Conservation (phyloP, 2,797 vertebrate genomes). For the Halcyon leucocephala region DNA sequence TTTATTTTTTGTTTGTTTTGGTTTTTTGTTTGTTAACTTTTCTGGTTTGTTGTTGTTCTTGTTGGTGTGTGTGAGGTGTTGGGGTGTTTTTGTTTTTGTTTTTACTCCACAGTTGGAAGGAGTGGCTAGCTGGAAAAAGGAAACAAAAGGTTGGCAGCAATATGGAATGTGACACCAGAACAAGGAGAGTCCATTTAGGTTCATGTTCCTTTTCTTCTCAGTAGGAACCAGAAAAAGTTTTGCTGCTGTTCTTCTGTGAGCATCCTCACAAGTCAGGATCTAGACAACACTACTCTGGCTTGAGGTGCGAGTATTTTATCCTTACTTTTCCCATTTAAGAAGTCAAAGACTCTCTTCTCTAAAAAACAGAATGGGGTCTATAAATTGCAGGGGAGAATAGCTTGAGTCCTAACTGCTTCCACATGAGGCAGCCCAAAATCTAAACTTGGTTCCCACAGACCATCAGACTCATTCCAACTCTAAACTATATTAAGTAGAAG, state of each 20-base stretch:
- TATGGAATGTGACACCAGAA: background rate
- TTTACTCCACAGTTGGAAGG: background rate
- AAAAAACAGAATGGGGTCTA: background rate
- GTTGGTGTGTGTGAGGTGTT: no score
- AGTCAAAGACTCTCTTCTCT: background rate
- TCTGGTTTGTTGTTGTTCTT: no score
- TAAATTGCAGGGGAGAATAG: background rate
- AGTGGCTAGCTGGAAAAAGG: background rate
- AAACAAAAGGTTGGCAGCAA: background rate
- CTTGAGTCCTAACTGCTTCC: background rate
- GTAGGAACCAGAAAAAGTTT: background rate
- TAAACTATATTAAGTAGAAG: background rate
- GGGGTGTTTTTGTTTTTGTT: no score
- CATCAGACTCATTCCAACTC: background rate
- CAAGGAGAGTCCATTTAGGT: background rate
- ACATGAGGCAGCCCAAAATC: background rate
- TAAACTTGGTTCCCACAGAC: background rate
- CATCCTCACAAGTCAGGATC: background rate
- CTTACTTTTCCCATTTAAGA: background rate
- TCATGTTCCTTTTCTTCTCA: background rate
- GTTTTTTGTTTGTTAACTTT: no score
- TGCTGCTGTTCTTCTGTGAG: background rate
- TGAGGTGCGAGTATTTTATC: background rate
- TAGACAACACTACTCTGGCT: background rate
- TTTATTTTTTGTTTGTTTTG: no score